Percentiles rank a stretch among this genome's conserved stretches.
These are phyloP conservation scores for Aphelinus atriplicis DNA, from an alignment of 1,140 invertebrate genomes.

Conservation along the genomic window DNA sequence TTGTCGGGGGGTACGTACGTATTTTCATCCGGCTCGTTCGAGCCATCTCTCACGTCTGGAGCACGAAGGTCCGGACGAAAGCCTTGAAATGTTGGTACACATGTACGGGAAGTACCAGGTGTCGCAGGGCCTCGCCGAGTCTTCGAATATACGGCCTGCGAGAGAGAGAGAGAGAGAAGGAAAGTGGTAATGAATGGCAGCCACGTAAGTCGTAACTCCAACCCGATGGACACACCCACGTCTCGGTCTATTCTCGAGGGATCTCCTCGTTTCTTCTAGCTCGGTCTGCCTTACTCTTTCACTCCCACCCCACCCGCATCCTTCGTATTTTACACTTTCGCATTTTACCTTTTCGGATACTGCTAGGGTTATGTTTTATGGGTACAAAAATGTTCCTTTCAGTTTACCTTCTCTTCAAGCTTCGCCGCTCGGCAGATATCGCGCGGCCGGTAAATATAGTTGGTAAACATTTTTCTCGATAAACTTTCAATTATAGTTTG, in stretches of 20 bases:
- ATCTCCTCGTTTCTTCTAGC: slow-evolving; percentile 26
- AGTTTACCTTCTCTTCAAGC: no score
- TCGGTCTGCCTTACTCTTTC: background rate
- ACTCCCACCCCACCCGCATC: background rate
- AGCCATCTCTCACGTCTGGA: background rate
- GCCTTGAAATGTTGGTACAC: no score
- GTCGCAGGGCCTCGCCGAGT: slow-evolving; percentile 23
- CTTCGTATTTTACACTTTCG: background rate
- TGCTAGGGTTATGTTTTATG: no score
- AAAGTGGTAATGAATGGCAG: slow-evolving; percentile 49
- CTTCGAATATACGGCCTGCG: slow-evolving; percentile 20
- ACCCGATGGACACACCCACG: slow-evolving; percentile 50
- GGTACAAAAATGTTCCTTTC: no score
- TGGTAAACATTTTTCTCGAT: no score
- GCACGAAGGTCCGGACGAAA: no score
- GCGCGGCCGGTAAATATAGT: no score
- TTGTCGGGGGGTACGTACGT: no score
- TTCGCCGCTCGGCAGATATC: no score
- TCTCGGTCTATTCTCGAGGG: slow-evolving; percentile 39
- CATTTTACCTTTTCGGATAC: background rate
- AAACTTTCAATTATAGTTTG: no score
- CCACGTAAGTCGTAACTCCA: slow-evolving; percentile 50
- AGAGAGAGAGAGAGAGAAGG: background rate
- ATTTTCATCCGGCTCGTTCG: background rate
- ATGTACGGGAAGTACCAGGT: no score